Evolutionary conservation across 1,140 invertebrate species (phyloP), one percentile per base, ranked within the genome.

Genomic region (Potamilus streckersoni): DNA sequence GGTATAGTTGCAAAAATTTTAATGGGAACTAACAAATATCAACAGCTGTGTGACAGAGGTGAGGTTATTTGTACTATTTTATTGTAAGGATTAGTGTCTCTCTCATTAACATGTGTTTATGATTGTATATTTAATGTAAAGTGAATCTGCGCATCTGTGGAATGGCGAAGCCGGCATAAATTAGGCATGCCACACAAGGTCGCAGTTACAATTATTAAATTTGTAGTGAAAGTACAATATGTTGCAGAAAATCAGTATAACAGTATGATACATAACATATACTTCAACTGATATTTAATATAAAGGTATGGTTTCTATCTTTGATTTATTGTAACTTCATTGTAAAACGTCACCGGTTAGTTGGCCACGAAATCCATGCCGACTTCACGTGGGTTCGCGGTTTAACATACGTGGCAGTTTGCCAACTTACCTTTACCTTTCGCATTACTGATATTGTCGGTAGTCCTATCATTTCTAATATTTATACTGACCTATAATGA

Each of bases 1-100:
- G 57, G 55, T 23, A 66, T 3, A 65, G 55, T 60, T n/a, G 17
- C 23, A 2, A 38, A 17, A n/a, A n/a, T 60, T 66, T 73, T 58
- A 67, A 73, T 73, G 72, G 72, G 72, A 73, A 73, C 66, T 73
- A 73, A 73, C 58, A 67, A 59, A 59, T 63, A 67, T 57, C 63
- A 64, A 55, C 56, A 58, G 59, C 67, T n/a, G 68, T 27, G 59
- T 67, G 64, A 56, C 60, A 15, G 63, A 73, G 72, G 72, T 73
- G 67, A 68, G 56, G 38, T 49, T 66, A 65, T n/a, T 59, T 60
- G 19, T 19, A 73, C 56, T 57, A 65, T 17, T 31, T 59, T 59
- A 17, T 31, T 8, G 13, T 61, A n/a, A 59, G 20, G 5, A 55
- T 71, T 71, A 16, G 17, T 67, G 38, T 49, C 38, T 49, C 38